Conservation (phyloP, 2,797 vertebrate genomes). For the Coranthus polyacanthus region DNA sequence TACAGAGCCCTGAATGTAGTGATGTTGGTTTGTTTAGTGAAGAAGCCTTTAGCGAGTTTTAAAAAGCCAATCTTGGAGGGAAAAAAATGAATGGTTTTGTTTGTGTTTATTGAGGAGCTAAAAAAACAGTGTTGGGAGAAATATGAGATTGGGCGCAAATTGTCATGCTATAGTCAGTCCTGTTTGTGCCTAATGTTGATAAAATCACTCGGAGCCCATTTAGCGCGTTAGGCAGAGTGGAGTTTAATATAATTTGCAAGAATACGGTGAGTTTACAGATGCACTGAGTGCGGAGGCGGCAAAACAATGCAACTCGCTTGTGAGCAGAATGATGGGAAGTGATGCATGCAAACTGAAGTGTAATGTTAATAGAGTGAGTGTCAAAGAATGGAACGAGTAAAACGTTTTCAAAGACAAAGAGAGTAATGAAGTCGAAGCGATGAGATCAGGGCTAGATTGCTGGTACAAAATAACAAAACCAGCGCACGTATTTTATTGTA, state of each 20-base stretch:
- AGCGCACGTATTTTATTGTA: neutral
- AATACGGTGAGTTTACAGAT: neutral
- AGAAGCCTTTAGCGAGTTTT: neutral
- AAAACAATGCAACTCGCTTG: constrained; percentile 12
- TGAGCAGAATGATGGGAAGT: constrained; percentile 4
- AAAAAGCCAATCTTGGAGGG: too few relatives aligned
- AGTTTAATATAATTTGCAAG: constrained; percentile 23
- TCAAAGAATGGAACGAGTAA: constrained; percentile 25
- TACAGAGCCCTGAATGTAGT: too few relatives aligned
- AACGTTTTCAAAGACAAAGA: constrained; percentile 7
- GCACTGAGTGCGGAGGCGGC: neutral
- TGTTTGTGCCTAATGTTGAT: constrained; percentile 30
- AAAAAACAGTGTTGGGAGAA: too few relatives aligned
- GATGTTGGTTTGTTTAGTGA: neutral
- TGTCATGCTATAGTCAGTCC: constrained; percentile 16
- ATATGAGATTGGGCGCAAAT: constrained; percentile 6
- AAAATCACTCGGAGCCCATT: constrained; percentile 55
- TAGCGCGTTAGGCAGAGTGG: too few relatives aligned
- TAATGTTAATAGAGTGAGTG: constrained; percentile 24
- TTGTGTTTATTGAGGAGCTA: constrained; percentile 18
- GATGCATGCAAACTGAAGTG: constrained; percentile 23
- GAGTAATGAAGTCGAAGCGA: neutral
- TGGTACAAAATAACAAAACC: neutral
- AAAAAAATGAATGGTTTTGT: constrained; percentile 1
- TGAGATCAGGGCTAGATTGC: constrained; percentile 17